A percentile compares a stretch with the other conserved stretches of the same genome.
Conservation (phyloP, 2,113 vertebrate genomes). For the Leucoraja erinaceus region DNA sequence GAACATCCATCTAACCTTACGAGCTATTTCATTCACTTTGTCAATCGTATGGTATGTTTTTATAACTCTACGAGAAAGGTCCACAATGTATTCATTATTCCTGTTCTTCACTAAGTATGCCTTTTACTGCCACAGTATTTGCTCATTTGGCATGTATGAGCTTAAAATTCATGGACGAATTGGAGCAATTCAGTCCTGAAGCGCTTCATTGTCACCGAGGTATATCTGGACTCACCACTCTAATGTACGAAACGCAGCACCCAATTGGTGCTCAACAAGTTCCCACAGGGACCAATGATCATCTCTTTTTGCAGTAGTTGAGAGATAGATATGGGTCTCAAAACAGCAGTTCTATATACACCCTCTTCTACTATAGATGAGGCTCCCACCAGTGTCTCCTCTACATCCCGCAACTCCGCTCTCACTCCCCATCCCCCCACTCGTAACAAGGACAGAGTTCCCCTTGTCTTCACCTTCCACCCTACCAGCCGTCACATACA, state of each 20-base stretch:
- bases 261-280: neutral
- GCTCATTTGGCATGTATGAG: neutral
- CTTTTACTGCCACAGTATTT: neutral
- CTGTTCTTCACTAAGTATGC: neutral
- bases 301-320: no score
- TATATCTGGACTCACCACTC: neutral
- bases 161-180: neutral
- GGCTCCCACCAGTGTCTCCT: no score
- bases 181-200: neutral
- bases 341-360: no score
- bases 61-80: neutral
- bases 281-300: neutral
- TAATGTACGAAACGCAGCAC: neutral
- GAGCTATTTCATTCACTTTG: slow-evolving; percentile 12
- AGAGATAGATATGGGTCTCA: no score
- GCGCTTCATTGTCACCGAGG: neutral
- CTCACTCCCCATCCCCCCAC: no score
- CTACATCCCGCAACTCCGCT: no score
- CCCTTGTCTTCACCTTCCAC: no score
- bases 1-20: neutral
- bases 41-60: slow-evolving; percentile 17
- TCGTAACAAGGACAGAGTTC: no score
- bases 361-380: no score
- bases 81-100: neutral
- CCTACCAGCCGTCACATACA: no score